phyloP scores from a whole-genome alignment of 2,113 vertebrate genomes.

The Callionymus lyra region DNA sequence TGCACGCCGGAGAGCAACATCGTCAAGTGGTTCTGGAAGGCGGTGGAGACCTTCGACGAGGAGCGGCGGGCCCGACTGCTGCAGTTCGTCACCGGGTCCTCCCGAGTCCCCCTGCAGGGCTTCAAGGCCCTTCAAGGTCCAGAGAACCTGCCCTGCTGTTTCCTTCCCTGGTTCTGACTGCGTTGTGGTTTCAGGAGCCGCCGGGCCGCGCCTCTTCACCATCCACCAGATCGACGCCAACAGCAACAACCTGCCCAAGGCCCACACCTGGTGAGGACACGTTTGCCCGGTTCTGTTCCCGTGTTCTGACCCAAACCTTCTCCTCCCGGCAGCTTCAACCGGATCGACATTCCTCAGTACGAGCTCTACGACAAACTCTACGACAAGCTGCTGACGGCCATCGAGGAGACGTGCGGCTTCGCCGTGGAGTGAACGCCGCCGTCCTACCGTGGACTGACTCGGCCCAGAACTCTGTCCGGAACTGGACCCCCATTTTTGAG shows the following conservation, averaged over 20 bases:
- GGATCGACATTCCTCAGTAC: slow-evolving; percentile 97
- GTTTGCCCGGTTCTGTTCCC: not conserved
- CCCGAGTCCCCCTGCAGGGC: slow-evolving; percentile 92
- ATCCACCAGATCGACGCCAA: slow-evolving; percentile 97
- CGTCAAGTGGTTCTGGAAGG: slow-evolving; percentile 99
- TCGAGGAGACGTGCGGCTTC: slow-evolving; percentile 97
- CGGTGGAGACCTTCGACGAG: slow-evolving; percentile 94
- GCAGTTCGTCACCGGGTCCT: slow-evolving; percentile 97
- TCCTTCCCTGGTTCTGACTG: no score
- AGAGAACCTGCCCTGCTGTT: not conserved
- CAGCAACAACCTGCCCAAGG: slow-evolving; percentile 93
- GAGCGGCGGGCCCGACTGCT: slow-evolving; percentile 87
- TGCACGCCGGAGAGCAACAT: slow-evolving; percentile 92
- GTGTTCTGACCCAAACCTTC: not conserved
- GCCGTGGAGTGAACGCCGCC: slow-evolving; percentile 81
- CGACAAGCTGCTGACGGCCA: slow-evolving; percentile 98
- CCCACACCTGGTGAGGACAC: slow-evolving; percentile 86
- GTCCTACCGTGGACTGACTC: slow-evolving; percentile 1
- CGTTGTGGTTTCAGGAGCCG: slow-evolving; percentile 72
- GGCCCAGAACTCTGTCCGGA: not conserved
- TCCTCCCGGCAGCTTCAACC: slow-evolving; percentile 81
- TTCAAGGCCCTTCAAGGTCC: slow-evolving; percentile 97
- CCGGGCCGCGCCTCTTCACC: slow-evolving; percentile 91
- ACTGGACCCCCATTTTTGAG: not conserved
- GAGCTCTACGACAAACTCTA: slow-evolving; percentile 96